phyloP scores from a whole-genome alignment of 1,140 invertebrate species.

The Drosophila kanapiae region DNA sequence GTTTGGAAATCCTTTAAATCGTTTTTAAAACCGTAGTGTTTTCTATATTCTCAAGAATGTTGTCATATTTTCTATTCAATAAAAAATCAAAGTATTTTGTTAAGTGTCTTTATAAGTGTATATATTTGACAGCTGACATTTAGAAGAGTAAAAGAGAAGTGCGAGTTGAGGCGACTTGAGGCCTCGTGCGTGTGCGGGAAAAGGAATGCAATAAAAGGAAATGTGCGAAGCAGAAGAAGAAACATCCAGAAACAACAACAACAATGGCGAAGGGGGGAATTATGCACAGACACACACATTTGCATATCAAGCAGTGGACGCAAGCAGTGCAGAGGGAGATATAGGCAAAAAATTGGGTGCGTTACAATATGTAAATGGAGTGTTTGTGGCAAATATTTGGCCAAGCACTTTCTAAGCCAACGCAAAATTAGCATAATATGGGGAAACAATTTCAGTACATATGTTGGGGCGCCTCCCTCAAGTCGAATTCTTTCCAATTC shows the following conservation, averaged over 20 bases:
- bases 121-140: conserved; percentile 60
- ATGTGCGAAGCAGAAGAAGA: conserved; percentile 35
- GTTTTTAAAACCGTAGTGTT: no score
- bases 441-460: conserved; percentile 9
- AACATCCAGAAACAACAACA: background rate
- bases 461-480: no score
- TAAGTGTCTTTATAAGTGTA: conserved; percentile 4
- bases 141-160: conserved; percentile 33
- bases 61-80: background rate
- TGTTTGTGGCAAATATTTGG: conserved; percentile 41
- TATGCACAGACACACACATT: conserved; percentile 48
- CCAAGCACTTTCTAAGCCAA: conserved; percentile 30
- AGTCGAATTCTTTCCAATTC: background rate
- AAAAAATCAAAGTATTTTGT: background rate
- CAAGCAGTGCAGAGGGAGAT: conserved; percentile 4
- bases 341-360: conserved; percentile 10
- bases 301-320: conserved; percentile 31
- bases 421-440: conserved; percentile 20
- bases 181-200: conserved; percentile 37
- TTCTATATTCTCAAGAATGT: no score
- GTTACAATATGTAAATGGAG: conserved; percentile 28
- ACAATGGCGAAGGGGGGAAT: conserved; percentile 9
- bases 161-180: conserved; percentile 23
- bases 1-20: no score
- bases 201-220: conserved; percentile 59